These are phyloP conservation scores for Pterostichus madidus DNA, from an alignment of 2,888 invertebrate genomes.

Conservation along the genomic window DNA sequence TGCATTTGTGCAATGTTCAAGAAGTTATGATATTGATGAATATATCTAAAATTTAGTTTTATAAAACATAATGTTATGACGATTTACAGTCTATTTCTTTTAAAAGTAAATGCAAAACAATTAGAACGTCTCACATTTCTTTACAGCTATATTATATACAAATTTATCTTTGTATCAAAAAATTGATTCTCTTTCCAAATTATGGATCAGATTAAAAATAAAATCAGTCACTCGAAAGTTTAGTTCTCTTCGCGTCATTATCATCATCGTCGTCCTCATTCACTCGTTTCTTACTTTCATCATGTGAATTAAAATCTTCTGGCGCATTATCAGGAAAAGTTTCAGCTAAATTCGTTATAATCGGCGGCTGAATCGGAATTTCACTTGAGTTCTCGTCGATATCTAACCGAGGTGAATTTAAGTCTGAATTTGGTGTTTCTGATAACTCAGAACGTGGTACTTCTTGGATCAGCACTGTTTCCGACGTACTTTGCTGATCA, in stretches of 20 bases:
- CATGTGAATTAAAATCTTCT: constrained; percentile 48
- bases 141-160: constrained; percentile 63
- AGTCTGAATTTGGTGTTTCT: constrained; percentile 70
- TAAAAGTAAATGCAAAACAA: constrained; percentile 63
- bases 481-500: constrained; percentile 45
- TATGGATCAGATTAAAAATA: constrained; percentile 44
- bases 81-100: constrained; percentile 59
- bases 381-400: constrained; percentile 75
- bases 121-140: constrained; percentile 63
- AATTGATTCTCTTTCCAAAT: constrained; percentile 50
- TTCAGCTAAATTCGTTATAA: constrained; percentile 71
- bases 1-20: constrained; percentile 29
- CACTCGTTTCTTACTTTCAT: constrained; percentile 54
- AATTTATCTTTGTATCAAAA: constrained; percentile 48
- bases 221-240: constrained; percentile 63
- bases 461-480: constrained; percentile 66
- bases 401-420: constrained; percentile 71
- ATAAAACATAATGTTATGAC: constrained; percentile 56
- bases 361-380: constrained; percentile 75
- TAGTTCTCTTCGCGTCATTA: constrained; percentile 53
- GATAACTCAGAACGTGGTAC: constrained; percentile 69
- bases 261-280: constrained; percentile 63
- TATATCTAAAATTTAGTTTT: constrained; percentile 54
- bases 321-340: constrained; percentile 36
- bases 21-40: constrained; percentile 30